Conservation (phyloP, 2,888 invertebrate genomes). For the Pyrocoelia pectoralis region DNA sequence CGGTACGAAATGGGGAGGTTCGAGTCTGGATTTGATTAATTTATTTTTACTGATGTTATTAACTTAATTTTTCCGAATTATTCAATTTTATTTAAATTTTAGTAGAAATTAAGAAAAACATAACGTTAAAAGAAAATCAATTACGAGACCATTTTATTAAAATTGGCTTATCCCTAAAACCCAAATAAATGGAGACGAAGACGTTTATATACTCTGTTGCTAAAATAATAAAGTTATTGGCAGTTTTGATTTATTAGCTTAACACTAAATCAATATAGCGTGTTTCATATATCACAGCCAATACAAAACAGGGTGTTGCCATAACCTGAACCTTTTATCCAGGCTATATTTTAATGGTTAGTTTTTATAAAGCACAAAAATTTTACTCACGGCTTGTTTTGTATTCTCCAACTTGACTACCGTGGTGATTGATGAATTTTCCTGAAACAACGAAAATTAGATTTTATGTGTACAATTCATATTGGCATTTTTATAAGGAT, state of each 20-base stretch:
- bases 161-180: neutral
- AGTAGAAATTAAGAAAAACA: too few relatives aligned
- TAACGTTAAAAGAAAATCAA: neutral
- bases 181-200: constrained; percentile 11
- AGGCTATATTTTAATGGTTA: constrained; percentile 29
- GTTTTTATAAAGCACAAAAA: constrained; percentile 24
- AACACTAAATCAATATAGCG: constrained; percentile 52
- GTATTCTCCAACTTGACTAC: constrained; percentile 52
- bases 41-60: too few relatives aligned
- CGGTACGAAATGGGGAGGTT: too few relatives aligned
- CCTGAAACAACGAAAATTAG: constrained; percentile 48
- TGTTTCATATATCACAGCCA: constrained; percentile 49
- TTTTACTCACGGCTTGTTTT: constrained; percentile 56
- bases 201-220: constrained; percentile 33
- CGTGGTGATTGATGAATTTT: constrained; percentile 55
- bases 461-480: constrained; percentile 11
- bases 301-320: constrained; percentile 36
- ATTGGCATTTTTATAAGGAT: neutral
- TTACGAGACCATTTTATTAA: neutral
- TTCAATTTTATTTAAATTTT: too few relatives aligned
- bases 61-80: too few relatives aligned
- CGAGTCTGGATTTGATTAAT: too few relatives aligned
- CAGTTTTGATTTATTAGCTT: constrained; percentile 54
- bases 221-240: constrained; percentile 55
- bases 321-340: constrained; percentile 38